A percentile compares a stretch with the other conserved stretches of the same genome.
phyloP scores from a whole-genome alignment of 2,797 vertebrate species.

The Spondyliosoma cantharus region DNA sequence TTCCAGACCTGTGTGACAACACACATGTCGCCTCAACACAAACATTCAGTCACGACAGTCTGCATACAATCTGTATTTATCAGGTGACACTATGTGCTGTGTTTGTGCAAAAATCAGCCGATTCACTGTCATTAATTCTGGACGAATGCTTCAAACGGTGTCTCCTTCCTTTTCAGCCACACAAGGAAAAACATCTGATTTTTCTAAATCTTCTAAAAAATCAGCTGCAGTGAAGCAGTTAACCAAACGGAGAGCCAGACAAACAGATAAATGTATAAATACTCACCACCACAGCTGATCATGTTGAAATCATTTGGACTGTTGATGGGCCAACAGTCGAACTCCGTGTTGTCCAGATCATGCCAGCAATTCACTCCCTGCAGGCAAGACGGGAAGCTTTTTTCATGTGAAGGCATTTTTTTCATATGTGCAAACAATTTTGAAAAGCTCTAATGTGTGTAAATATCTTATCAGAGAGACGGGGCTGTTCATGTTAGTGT shows the following conservation, averaged over 20 bases:
- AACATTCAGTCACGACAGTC: not conserved
- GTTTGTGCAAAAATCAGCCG: slow-evolving; percentile 18
- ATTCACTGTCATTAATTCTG: slow-evolving; percentile 5
- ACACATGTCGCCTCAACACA: slow-evolving; percentile 17
- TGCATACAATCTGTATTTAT: not conserved
- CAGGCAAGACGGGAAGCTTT: slow-evolving; percentile 5
- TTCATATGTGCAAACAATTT: not conserved
- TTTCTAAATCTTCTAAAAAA: not conserved
- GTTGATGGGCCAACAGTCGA: slow-evolving; percentile 84
- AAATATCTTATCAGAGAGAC: slow-evolving; percentile 5
- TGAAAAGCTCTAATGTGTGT: not conserved
- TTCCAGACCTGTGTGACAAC: slow-evolving; percentile 78
- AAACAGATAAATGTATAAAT: not conserved
- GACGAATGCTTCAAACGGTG: not conserved
- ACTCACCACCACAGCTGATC: slow-evolving; percentile 82
- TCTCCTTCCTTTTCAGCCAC: not conserved
- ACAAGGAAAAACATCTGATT: slow-evolving; percentile 2
- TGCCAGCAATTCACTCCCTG: slow-evolving; percentile 81
- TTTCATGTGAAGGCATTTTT: slow-evolving; percentile 16
- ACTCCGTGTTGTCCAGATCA: slow-evolving; percentile 85
- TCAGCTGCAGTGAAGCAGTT: not conserved
- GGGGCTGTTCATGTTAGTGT: not conserved
- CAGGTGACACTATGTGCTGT: not conserved
- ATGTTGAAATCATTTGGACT: slow-evolving; percentile 84
- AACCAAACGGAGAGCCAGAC: not conserved